Evolutionary conservation across 1,140 invertebrate species (phyloP).

Genomic region (Pseudachorutes palmiensis): DNA sequence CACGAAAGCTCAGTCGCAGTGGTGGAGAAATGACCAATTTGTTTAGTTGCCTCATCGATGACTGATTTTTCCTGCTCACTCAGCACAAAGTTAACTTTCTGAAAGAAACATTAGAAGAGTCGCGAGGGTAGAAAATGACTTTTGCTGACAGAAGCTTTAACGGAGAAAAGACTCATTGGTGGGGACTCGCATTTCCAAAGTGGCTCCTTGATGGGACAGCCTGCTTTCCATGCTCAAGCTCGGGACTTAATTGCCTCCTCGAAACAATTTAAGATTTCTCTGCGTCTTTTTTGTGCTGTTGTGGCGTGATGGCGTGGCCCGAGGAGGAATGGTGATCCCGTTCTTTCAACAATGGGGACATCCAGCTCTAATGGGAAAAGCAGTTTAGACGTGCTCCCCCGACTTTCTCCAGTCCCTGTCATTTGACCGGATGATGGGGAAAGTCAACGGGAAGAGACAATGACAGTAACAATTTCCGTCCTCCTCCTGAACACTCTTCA

Average conservation of each 20-base stretch:
- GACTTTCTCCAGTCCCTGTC: background rate
- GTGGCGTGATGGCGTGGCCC: too few species aligned
- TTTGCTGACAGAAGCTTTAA: too few species aligned
- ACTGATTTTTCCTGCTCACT: constrained; percentile 5
- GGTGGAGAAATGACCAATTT: background rate
- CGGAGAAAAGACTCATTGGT: too few species aligned
- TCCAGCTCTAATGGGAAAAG: background rate
- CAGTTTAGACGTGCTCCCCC: background rate
- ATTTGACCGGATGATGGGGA: too few species aligned
- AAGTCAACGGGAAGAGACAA: background rate
- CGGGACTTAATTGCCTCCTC: background rate
- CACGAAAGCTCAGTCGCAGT: background rate
- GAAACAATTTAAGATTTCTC: background rate
- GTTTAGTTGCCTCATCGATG: too few species aligned
- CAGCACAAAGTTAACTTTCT: background rate
- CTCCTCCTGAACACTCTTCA: background rate
- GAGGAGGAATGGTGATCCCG: too few species aligned
- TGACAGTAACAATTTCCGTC: background rate
- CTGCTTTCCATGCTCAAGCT: background rate
- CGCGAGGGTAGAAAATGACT: background rate
- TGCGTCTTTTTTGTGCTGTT: too few species aligned
- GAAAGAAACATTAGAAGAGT: background rate
- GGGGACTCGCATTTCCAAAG: too few species aligned
- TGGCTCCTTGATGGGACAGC: background rate
- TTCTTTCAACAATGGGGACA: background rate